Percentiles rank a stretch among this genome's conserved stretches.
These are phyloP conservation scores for Diuraphis noxia DNA, from an alignment of 1,140 invertebrate species.

Conservation along the genomic window DNA sequence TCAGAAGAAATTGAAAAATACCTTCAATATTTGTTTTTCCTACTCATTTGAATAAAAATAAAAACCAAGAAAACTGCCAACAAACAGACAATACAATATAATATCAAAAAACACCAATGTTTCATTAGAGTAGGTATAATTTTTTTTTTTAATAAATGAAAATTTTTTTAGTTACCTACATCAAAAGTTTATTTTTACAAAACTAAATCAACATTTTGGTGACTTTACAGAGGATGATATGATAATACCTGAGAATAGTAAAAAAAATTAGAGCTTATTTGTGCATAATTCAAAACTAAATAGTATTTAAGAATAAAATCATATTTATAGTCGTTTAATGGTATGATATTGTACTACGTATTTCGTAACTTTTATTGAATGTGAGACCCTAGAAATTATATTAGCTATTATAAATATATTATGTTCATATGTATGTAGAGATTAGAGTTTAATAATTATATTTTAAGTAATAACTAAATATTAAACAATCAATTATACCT, in stretches of 20 bases:
- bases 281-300: too few relatives aligned
- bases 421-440: too few relatives aligned
- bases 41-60: not conserved
- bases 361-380: too few relatives aligned
- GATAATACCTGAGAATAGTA: not conserved
- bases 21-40: conserved; percentile 29
- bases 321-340: too few relatives aligned
- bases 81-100: not conserved
- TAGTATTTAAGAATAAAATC: too few relatives aligned
- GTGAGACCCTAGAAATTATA: too few relatives aligned
- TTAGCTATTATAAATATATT: too few relatives aligned
- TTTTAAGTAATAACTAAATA: too few relatives aligned
- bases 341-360: too few relatives aligned
- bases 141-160: not conserved
- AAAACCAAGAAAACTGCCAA: not conserved
- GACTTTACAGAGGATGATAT: not conserved
- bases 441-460: too few relatives aligned
- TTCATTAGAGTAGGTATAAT: not conserved
- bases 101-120: not conserved
- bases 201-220: not conserved
- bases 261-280: too few relatives aligned
- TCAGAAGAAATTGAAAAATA: conserved; percentile 12
- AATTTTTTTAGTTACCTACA: not conserved
- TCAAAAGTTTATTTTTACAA: not conserved
- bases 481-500: too few relatives aligned